A percentile compares a stretch with the other conserved stretches of the same genome.
phyloP scores from a whole-genome alignment of 2,888 invertebrate species.

The Amorpha juglandis region DNA sequence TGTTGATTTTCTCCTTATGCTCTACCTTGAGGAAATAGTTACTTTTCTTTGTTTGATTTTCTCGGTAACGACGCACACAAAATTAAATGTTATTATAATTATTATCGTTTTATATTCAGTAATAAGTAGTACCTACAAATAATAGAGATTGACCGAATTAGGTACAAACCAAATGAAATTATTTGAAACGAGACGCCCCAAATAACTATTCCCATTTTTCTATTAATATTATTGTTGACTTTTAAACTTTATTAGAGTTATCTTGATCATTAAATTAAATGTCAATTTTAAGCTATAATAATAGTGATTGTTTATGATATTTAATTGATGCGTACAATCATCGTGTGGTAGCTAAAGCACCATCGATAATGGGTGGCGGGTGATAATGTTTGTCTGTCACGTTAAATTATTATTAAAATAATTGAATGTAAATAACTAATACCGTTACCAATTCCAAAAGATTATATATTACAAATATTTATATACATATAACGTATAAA shows the following conservation, averaged over 20 bases:
- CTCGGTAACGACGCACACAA: neutral
- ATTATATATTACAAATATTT: constrained; percentile 10
- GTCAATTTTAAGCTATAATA: constrained; percentile 26
- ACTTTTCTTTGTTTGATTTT: neutral
- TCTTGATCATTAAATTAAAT: constrained; percentile 29
- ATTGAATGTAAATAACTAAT: constrained; percentile 22
- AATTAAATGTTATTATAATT: neutral
- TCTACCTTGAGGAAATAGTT: neutral
- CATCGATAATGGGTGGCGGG: neutral
- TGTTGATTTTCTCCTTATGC: constrained; percentile 14
- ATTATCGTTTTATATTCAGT: constrained; percentile 3
- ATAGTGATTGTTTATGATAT: neutral
- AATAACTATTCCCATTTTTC: constrained; percentile 28
- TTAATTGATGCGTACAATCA: neutral
- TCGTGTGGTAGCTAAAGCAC: constrained; percentile 5
- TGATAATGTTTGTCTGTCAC: neutral
- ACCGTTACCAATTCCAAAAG: constrained; percentile 23
- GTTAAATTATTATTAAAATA: constrained; percentile 11
- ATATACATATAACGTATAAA: constrained; percentile 22
- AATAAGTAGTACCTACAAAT: neutral
- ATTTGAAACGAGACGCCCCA: constrained; percentile 1
- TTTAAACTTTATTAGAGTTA: constrained; percentile 32
- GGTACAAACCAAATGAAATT: constrained; percentile 30
- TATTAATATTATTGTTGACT: constrained; percentile 28
- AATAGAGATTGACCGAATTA: constrained; percentile 43